A percentile compares a stretch with the other conserved stretches of the same genome.
Evolutionary conservation across 53 echinoderm and acorn worm genomes (phyloP).

Genomic region (Echinarachnius parma): DNA sequence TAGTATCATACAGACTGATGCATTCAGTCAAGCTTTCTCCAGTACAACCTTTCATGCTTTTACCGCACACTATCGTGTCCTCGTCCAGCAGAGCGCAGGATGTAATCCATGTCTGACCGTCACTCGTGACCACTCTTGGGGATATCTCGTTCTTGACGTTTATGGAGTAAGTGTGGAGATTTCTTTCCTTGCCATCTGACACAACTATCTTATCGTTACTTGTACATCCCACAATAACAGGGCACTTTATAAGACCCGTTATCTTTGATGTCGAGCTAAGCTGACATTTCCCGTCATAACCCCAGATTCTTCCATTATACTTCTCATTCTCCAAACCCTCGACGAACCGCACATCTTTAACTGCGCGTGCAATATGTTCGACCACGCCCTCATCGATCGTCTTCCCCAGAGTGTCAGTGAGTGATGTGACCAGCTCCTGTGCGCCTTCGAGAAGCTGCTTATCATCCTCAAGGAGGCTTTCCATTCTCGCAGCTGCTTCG

Average conservation of each 20-base stretch:
- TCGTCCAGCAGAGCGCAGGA: background rate
- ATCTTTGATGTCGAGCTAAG: conserved; percentile 6
- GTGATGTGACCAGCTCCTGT: too few relatives aligned
- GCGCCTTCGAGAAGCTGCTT: too few relatives aligned
- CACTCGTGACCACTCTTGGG: background rate
- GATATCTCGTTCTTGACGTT: background rate
- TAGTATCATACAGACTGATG: conserved; percentile 20
- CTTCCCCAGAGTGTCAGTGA: background rate
- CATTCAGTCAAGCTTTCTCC: conserved; percentile 5
- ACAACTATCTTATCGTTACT: background rate
- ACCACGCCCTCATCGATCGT: conserved; percentile 10
- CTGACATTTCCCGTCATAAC: conserved; percentile 18
- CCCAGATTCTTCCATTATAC: conserved; percentile 14
- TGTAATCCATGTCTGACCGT: background rate
- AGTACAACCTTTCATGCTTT: background rate
- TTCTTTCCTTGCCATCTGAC: background rate
- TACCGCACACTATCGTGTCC: conserved; percentile 14
- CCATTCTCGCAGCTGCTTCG: too few relatives aligned
- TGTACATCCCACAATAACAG: background rate
- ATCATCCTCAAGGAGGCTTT: too few relatives aligned
- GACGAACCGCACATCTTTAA: conserved; percentile 13
- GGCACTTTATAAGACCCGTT: background rate
- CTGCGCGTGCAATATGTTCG: background rate
- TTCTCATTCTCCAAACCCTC: background rate
- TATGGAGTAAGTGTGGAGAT: background rate